Conservation (phyloP, 2,888 invertebrate species). For the Neuroscelio doddi region DNA sequence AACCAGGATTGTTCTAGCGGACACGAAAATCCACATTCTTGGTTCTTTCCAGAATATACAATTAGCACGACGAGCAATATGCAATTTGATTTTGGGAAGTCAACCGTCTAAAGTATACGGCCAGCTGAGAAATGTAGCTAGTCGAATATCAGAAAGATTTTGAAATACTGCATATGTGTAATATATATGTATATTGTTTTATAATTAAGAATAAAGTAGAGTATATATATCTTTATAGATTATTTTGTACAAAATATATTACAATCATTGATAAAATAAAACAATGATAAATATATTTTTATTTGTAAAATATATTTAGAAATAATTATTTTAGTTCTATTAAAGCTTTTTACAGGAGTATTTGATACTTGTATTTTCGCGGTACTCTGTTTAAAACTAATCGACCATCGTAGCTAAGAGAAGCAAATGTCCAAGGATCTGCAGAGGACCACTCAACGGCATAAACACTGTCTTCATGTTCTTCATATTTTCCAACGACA, state of each 20-base stretch:
- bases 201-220: no score
- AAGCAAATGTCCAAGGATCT: conserved; percentile 99
- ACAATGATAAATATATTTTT: no score
- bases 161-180: conserved; percentile 70
- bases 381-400: conserved; percentile 95
- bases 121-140: conserved; percentile 89
- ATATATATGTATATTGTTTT: no score
- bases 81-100: conserved; percentile 96
- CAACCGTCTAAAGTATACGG: conserved; percentile 99
- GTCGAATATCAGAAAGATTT: conserved; percentile 87
- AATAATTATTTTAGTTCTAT: no score
- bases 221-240: neutral
- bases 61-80: conserved; percentile 93
- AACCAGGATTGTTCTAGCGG: conserved; percentile 97
- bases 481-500: conserved; percentile 92
- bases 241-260: conserved; percentile 15
- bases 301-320: no score
- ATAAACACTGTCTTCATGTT: conserved; percentile 98
- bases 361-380: conserved; percentile 94
- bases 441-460: conserved; percentile 97
- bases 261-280: conserved; percentile 5
- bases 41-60: conserved; percentile 98
- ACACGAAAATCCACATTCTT: conserved; percentile 95
- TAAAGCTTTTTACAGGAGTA: conserved; percentile 78
- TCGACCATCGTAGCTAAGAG: conserved; percentile 96